phyloP scores from a whole-genome alignment of 2,797 vertebrate genomes.

The Antrozous pallidus region DNA sequence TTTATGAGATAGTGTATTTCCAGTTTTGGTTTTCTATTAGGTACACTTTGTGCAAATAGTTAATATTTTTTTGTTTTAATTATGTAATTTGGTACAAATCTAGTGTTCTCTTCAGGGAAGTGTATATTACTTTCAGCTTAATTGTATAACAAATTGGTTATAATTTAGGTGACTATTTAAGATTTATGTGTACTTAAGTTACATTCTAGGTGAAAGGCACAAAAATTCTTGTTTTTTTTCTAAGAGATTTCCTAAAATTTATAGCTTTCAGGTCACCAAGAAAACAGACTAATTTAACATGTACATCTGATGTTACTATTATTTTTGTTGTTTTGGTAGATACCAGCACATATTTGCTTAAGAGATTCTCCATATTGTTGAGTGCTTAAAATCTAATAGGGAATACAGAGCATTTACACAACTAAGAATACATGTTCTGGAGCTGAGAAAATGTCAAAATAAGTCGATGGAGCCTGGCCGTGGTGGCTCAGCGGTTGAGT shows the following conservation, averaged over 20 bases:
- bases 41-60: background rate
- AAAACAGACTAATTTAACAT: background rate
- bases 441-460: constrained; percentile 20
- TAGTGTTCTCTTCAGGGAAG: background rate
- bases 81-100: background rate
- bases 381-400: background rate
- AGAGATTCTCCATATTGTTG: background rate
- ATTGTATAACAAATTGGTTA: background rate
- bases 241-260: constrained; percentile 3
- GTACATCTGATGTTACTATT: background rate
- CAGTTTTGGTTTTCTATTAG: background rate
- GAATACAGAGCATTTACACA: background rate
- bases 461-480: background rate
- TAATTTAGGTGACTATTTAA: background rate
- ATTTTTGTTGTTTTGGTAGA: background rate
- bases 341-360: background rate
- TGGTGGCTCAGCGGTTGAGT: background rate
- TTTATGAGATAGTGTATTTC: background rate
- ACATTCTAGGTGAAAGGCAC: background rate
- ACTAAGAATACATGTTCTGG: background rate
- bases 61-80: constrained; percentile 44
- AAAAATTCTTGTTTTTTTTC: background rate
- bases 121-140: background rate
- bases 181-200: constrained; percentile 10
- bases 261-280: background rate